Base-by-base conservation (phyloP, 2,113 vertebrate species). In the Lagenorhynchus albirostris region DNA sequence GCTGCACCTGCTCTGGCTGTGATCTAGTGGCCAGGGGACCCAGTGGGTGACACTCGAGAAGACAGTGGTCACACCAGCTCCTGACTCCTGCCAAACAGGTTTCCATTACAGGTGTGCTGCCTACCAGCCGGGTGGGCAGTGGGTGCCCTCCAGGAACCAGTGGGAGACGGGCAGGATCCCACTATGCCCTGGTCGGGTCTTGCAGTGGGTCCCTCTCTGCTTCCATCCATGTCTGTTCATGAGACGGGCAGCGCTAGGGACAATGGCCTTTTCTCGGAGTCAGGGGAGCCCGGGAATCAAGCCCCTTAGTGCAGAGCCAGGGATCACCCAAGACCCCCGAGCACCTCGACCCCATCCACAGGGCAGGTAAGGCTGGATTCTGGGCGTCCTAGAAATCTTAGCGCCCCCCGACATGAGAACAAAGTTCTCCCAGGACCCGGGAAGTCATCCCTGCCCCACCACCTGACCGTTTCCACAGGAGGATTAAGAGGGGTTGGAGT, bases 91-190 rank as follows among this genome's bases (percentile, higher is more conserved):
- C n/a, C 6, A 21, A 29, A 67, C 55, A 15, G 25, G 71, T 76
- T 70, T 89, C 71, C 36, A 31, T 63, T 62, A 89, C 83, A 70
- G 18, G 5, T 25, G 70, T 68, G 70, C 85, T 93, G 55, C 41
- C 70, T n/a, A 18, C 38, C 21, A 68, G 76, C 14, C 17, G 2
- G 73, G 36, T 8, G 76, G 90, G 76, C 8, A 18, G 25, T 17
- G 29, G 47, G 26, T 6, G n/a, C 41, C 62, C 60, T 33, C 44
- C 23, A 36, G 60, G 79, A 62, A 0, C 36, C 60, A 0, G 25
- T 4, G 26, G 63, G 62, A 86, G 44, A 14, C 0, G 0, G 1
- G 55, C n/a, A 23, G 80, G n/a, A 13, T 26, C 33, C 10, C 53
- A 10, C 31, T 13, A 12, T 2, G 0, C 36, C 55, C 23, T 4